These are phyloP conservation scores for Nansenia antarctica DNA, from an alignment of 2,113 vertebrate genomes.

Conservation along the genomic window DNA sequence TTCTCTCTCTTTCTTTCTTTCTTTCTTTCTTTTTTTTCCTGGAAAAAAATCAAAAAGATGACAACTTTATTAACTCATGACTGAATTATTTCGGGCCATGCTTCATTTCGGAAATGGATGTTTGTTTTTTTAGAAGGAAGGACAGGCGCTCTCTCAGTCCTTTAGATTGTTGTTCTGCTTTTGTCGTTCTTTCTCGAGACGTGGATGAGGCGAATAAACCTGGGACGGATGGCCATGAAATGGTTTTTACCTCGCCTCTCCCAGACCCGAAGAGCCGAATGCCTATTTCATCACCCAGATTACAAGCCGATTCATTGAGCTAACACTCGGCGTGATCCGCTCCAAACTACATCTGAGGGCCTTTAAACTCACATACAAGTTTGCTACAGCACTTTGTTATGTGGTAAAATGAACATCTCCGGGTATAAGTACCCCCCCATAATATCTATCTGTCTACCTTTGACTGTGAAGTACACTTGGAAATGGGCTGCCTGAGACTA, in stretches of 20 bases:
- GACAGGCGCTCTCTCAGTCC: neutral
- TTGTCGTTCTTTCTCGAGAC: neutral
- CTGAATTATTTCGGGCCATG: neutral
- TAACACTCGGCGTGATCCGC: neutral
- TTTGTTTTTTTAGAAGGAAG: constrained; percentile 1
- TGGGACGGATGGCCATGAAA: neutral
- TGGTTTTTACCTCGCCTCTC: neutral
- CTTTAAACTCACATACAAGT: too few species aligned
- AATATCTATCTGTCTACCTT: too few species aligned
- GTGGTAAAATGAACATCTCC: too few species aligned
- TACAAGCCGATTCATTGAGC: neutral
- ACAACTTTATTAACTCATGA: constrained; percentile 1
- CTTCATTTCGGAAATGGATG: neutral
- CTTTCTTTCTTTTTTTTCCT: neutral
- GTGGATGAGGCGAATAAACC: constrained; percentile 11
- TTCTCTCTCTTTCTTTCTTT: constrained; percentile 3
- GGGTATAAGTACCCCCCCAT: too few species aligned
- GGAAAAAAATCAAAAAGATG: constrained; percentile 1
- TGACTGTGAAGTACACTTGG: too few species aligned
- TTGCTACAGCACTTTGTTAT: too few species aligned
- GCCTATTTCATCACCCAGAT: constrained; percentile 21
- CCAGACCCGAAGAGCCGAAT: constrained; percentile 33
- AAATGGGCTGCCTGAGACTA: too few species aligned
- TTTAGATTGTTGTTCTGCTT: neutral
- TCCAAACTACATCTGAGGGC: neutral